Conservation (phyloP, 1,140 invertebrate species). For the Globodera ellingtonae region DNA sequence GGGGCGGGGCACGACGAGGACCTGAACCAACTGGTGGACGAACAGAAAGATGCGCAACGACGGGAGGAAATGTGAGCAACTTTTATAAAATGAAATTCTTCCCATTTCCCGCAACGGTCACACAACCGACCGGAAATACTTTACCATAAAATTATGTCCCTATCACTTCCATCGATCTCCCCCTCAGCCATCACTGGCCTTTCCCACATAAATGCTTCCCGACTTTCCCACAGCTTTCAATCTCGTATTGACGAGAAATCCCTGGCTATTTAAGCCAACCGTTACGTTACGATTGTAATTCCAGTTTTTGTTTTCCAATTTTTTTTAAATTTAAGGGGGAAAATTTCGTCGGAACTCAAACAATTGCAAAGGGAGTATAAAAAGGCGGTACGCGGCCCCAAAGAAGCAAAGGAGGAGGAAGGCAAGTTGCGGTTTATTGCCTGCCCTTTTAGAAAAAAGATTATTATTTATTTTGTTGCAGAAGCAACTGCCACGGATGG, state of each 20-base stretch:
- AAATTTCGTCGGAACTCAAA: slow-evolving; percentile 53
- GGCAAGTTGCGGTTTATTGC: slow-evolving; percentile 20
- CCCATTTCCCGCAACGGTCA: too few species aligned
- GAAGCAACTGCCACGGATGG: slow-evolving; percentile 70
- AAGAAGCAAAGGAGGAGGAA: slow-evolving; percentile 44
- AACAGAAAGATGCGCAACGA: slow-evolving; percentile 42
- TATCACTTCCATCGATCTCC: too few species aligned
- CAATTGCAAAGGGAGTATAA: slow-evolving; percentile 58
- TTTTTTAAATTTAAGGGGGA: slow-evolving; percentile 44
- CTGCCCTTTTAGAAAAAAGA: not conserved
- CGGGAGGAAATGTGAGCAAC: slow-evolving; percentile 35
- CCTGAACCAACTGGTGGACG: slow-evolving; percentile 45
- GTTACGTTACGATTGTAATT: too few species aligned
- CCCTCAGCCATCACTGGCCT: too few species aligned
- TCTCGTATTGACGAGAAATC: too few species aligned
- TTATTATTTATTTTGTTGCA: slow-evolving; percentile 53
- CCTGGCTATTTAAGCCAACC: too few species aligned
- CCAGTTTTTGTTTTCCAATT: not conserved
- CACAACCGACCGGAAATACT: too few species aligned
- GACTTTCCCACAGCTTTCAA: too few species aligned
- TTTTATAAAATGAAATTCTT: slow-evolving; percentile 1
- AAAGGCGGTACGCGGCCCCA: slow-evolving; percentile 55
- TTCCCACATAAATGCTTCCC: too few species aligned
- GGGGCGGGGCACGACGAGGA: slow-evolving; percentile 46
- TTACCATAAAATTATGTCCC: too few species aligned